Conservation (phyloP, 2,888 invertebrate species). For the Xestia sexstrigata region DNA sequence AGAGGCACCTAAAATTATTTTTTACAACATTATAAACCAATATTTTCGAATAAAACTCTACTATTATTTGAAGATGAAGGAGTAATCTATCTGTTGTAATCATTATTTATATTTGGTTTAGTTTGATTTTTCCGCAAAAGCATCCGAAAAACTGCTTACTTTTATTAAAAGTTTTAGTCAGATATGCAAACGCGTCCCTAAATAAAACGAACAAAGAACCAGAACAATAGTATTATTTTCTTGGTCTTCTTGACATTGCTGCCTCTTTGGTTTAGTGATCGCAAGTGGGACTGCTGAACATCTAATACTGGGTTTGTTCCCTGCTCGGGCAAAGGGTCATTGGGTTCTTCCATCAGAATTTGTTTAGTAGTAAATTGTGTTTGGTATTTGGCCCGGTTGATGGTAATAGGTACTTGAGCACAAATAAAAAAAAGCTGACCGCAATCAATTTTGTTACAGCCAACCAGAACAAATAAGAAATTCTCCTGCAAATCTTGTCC, state of each 20-base stretch:
- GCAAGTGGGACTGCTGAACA: background rate
- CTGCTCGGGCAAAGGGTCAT: background rate
- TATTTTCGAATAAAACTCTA: too few species aligned
- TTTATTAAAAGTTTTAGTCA: too few species aligned
- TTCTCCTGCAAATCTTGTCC: constrained; percentile 28
- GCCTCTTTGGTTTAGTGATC: background rate
- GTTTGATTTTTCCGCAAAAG: too few species aligned
- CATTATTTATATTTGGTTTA: too few species aligned
- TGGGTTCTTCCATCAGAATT: background rate
- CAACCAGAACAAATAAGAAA: background rate
- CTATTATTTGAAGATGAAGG: too few species aligned
- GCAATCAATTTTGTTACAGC: constrained; percentile 28
- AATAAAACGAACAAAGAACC: background rate
- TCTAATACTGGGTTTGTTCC: background rate
- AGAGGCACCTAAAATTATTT: too few species aligned
- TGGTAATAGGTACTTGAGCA: background rate
- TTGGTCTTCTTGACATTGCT: background rate
- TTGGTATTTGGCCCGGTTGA: background rate
- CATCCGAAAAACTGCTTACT: too few species aligned
- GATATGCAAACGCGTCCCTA: too few species aligned
- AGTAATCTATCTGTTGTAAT: too few species aligned
- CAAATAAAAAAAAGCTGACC: background rate
- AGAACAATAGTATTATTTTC: background rate
- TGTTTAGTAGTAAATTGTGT: background rate
- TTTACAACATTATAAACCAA: too few species aligned